A percentile compares a stretch with the other conserved stretches of the same genome.
Conservation (phyloP, 1,140 invertebrate species). For the Drosophila mayri region DNA sequence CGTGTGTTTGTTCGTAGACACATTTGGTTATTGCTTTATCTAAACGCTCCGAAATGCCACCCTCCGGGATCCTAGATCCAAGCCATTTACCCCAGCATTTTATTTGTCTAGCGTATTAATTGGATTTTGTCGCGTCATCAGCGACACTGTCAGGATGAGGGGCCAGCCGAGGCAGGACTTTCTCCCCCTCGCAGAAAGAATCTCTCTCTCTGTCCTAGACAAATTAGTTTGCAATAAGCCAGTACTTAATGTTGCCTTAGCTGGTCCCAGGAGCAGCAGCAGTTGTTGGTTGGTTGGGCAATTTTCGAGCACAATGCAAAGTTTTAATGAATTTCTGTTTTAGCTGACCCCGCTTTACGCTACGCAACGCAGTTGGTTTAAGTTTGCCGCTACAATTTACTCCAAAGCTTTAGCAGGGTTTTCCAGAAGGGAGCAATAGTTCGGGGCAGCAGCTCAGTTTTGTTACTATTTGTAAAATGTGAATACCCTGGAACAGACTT, state of each 20-base stretch:
- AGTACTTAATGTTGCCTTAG: conserved; percentile 29
- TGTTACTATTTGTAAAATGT: conserved; percentile 64
- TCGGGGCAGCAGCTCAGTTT: conserved; percentile 21
- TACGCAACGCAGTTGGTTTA: conserved; percentile 55
- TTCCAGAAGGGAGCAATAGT: conserved; percentile 21
- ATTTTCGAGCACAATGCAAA: conserved; percentile 75
- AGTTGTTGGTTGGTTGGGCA: conserved; percentile 30
- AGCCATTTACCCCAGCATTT: conserved; percentile 34
- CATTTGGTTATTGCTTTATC: conserved; percentile 82
- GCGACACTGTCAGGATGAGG: conserved; percentile 13
- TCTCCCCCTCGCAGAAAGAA: conserved; percentile 27
- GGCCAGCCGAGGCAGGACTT: neutral
- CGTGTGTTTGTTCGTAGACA: conserved; percentile 66
- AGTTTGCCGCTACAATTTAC: conserved; percentile 65
- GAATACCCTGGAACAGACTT: conserved; percentile 1
- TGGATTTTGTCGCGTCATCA: conserved; percentile 82
- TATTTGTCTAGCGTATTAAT: conserved; percentile 83
- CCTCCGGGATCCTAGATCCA: conserved; percentile 4
- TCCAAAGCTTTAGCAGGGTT: conserved; percentile 6
- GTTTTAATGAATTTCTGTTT: conserved; percentile 78
- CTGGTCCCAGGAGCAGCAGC: conserved; percentile 4
- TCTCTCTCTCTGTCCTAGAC: conserved; percentile 61
- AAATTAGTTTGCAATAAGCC: conserved; percentile 78
- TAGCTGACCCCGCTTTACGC: conserved; percentile 49
- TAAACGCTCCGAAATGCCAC: conserved; percentile 54